Conservation (phyloP, 2,797 vertebrate genomes). For the Oceanodroma leucorhoa region DNA sequence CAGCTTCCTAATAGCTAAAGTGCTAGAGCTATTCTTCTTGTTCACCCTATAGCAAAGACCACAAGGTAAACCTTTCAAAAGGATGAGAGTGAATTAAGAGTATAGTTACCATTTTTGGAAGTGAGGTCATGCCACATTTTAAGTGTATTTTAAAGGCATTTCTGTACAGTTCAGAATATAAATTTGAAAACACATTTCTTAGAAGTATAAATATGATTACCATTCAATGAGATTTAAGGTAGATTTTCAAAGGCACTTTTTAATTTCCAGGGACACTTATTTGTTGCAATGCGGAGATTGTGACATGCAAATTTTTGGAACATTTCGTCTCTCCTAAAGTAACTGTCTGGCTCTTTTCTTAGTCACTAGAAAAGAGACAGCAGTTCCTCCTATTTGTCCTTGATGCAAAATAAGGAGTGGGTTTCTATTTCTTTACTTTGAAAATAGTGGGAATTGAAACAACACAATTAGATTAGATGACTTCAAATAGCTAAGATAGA, state of each 20-base stretch:
- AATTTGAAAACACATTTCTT: background rate
- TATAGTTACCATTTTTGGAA: background rate
- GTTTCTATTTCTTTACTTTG: background rate
- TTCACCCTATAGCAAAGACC: background rate
- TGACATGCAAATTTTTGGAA: background rate
- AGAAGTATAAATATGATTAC: background rate
- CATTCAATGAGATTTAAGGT: background rate
- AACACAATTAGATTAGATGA: background rate
- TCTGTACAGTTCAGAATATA: background rate
- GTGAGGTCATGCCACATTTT: background rate
- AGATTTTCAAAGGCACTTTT: background rate
- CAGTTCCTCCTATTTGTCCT: background rate
- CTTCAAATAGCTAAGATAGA: background rate
- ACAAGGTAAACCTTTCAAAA: background rate
- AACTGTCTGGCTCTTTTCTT: background rate
- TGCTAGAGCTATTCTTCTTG: background rate
- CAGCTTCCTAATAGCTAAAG: background rate
- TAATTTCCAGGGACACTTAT: background rate
- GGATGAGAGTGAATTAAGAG: background rate
- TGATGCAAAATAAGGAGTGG: background rate
- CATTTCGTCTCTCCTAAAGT: background rate
- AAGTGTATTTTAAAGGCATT: background rate
- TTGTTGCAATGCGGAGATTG: background rate
- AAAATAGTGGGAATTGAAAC: fast-evolving
- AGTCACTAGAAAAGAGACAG: background rate